phyloP scores from a whole-genome alignment of 2,113 vertebrate species.

The Periophthalmus modestus region DNA sequence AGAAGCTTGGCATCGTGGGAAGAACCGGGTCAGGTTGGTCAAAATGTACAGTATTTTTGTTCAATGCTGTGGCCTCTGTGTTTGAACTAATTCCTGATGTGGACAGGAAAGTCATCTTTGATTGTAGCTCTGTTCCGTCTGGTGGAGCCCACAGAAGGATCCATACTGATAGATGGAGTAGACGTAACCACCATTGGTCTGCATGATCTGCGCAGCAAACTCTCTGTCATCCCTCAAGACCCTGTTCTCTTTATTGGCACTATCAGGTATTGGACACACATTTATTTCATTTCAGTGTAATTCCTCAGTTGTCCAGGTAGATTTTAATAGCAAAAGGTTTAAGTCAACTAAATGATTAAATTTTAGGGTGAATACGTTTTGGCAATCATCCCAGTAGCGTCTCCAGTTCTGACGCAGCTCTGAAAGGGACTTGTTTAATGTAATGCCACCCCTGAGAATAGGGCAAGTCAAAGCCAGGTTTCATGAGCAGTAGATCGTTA shows the following conservation, averaged over 20 bases:
- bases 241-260: conserved; percentile 82
- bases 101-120: conserved; percentile 82
- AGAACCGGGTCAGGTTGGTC: conserved; percentile 78
- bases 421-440: no score
- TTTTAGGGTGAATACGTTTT: no score
- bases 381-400: no score
- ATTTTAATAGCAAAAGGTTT: background rate
- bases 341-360: no score
- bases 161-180: conserved; percentile 77
- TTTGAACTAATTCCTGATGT: background rate
- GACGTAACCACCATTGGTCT: conserved; percentile 73
- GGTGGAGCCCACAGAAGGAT: conserved; percentile 75
- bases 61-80: background rate
- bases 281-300: background rate
- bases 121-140: conserved; percentile 79
- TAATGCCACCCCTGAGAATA: no score
- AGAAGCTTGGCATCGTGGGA: conserved; percentile 85
- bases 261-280: conserved; percentile 70
- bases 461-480: no score
- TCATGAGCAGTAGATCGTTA: no score
- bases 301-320: background rate
- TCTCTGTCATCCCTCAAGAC: conserved; percentile 85
- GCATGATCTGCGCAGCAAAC: conserved; percentile 78
- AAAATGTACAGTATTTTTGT: background rate
- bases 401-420: no score